A percentile compares a stretch with the other conserved stretches of the same genome.
These are phyloP conservation scores for Pelobates fuscus DNA, from an alignment of 2,113 vertebrate species.

Conservation along the genomic window DNA sequence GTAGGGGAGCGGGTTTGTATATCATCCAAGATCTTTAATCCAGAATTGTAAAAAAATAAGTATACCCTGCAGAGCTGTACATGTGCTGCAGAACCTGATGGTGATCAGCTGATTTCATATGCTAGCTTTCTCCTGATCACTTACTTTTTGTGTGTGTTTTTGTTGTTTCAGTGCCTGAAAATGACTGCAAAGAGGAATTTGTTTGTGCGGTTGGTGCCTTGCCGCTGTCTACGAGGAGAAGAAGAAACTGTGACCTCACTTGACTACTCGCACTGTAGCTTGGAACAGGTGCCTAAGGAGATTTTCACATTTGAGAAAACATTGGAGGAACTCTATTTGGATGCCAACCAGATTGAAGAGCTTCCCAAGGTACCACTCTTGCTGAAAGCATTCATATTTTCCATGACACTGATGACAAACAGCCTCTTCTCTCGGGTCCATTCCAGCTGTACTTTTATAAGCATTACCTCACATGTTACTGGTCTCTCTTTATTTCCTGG, in stretches of 20 bases:
- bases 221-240: conserved; percentile 94
- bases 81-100: not conserved
- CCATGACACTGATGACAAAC: conserved; percentile 31
- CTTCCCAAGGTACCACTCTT: conserved; percentile 87
- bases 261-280: conserved; percentile 98
- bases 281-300: conserved; percentile 98
- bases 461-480: conserved; percentile 28
- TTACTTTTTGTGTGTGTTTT: not conserved
- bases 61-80: not conserved
- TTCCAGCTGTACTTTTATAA: conserved; percentile 22
- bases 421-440: conserved; percentile 33
- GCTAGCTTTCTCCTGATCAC: not conserved
- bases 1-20: not conserved
- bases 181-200: conserved; percentile 95
- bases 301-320: conserved; percentile 98
- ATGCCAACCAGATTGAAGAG: conserved; percentile 99
- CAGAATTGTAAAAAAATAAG: not conserved
- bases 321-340: conserved; percentile 96
- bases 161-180: conserved; percentile 77
- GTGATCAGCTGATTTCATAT: not conserved
- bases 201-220: conserved; percentile 94
- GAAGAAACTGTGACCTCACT: conserved; percentile 93
- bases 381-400: conserved; percentile 28
- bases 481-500: conserved; percentile 29
- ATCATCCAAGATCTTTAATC: not conserved